Evolutionary conservation across 2,888 invertebrate genomes (phyloP).

Genomic region (Beris chalybata): DNA sequence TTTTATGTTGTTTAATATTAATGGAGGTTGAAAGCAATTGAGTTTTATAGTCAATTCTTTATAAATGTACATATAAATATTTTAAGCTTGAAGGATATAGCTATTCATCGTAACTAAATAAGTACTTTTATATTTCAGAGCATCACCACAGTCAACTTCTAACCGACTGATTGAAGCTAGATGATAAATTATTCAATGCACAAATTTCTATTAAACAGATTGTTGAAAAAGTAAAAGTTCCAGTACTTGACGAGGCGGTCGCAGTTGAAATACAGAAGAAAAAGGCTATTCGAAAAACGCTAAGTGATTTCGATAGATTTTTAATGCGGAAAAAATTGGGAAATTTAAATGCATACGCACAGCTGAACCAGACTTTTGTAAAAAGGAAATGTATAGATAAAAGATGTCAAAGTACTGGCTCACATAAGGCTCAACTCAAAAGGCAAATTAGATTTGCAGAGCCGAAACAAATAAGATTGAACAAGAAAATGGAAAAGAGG

Average conservation of each 20-base stretch:
- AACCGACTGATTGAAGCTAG: background rate
- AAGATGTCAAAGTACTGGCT: background rate
- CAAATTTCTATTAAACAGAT: background rate
- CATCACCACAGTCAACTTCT: too few relatives aligned
- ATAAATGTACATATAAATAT: too few relatives aligned
- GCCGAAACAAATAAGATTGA: too few relatives aligned
- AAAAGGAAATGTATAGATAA: background rate
- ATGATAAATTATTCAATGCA: conserved; percentile 4
- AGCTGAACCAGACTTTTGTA: background rate
- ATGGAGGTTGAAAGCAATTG: too few relatives aligned
- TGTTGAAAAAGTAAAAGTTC: background rate
- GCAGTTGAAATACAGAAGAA: background rate
- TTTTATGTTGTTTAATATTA: too few relatives aligned
- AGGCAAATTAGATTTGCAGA: too few relatives aligned
- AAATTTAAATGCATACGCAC: background rate
- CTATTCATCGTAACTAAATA: too few relatives aligned
- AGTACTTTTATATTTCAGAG: too few relatives aligned
- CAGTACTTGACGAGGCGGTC: background rate
- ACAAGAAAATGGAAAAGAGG: too few relatives aligned
- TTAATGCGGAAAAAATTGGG: background rate
- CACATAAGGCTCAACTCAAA: too few relatives aligned
- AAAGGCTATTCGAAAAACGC: background rate
- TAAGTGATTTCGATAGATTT: conserved; percentile 13
- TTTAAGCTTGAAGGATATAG: too few relatives aligned
- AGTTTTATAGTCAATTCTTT: too few relatives aligned